phyloP scores from a whole-genome alignment of 2,113 vertebrate genomes.

The Spilogale gracilis region DNA sequence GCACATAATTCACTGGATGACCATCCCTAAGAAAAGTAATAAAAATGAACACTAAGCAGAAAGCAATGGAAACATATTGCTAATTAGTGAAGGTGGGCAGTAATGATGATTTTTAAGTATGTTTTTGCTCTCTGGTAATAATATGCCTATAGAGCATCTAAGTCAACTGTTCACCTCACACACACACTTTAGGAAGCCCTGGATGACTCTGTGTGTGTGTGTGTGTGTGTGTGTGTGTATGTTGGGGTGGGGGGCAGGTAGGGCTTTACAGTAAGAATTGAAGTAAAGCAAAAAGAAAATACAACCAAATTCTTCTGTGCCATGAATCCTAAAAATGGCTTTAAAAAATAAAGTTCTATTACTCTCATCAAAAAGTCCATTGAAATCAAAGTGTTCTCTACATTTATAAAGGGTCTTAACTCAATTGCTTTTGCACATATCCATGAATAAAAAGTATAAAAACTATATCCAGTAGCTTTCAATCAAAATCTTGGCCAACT shows the following conservation, averaged over 20 bases:
- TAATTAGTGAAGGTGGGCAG: not conserved
- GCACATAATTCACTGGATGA: not conserved
- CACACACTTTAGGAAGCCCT: not conserved
- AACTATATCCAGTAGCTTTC: slow-evolving; percentile 27
- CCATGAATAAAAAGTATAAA: not conserved
- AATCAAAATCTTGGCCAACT: slow-evolving; percentile 3
- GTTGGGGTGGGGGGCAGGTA: too few species aligned
- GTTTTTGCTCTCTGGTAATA: not conserved
- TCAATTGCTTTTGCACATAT: not conserved
- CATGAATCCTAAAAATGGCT: not conserved
- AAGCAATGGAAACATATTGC: not conserved
- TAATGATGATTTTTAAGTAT: not conserved
- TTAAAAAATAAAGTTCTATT: not conserved
- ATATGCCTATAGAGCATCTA: not conserved
- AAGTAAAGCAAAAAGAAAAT: slow-evolving; percentile 35
- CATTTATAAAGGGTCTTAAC: not conserved
- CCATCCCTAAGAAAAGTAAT: not conserved
- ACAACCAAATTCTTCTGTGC: not conserved
- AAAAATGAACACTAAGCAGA: not conserved
- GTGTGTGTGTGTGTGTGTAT: not conserved
- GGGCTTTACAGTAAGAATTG: not conserved
- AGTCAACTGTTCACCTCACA: not conserved
- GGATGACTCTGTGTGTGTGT: not conserved
- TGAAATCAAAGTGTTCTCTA: not conserved
- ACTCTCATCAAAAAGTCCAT: not conserved